These are phyloP conservation scores for Paradisaea rubra DNA, from an alignment of 2,113 vertebrate genomes.

Conservation along the genomic window DNA sequence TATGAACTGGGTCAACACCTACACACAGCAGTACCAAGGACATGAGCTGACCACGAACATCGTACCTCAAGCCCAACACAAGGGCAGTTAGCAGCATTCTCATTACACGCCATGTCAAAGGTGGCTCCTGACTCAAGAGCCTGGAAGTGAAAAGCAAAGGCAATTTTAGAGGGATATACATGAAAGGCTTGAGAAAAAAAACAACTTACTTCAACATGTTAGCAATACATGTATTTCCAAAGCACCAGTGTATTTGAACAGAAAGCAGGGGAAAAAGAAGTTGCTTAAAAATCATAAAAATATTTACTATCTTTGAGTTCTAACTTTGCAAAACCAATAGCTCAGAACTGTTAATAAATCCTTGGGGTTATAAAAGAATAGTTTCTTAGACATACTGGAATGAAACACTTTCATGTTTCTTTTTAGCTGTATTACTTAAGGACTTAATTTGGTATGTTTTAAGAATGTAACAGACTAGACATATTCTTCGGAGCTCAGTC, in stretches of 20 bases:
- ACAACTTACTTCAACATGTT: background rate
- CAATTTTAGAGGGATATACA: background rate
- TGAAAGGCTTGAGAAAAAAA: background rate
- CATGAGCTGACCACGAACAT: accelerated
- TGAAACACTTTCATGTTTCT: background rate
- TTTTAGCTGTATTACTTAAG: background rate
- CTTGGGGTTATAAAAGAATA: background rate
- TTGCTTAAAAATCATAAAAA: background rate
- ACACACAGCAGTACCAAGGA: background rate
- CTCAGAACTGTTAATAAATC: background rate
- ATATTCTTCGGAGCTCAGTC: background rate
- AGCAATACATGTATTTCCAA: background rate
- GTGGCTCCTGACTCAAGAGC: background rate
- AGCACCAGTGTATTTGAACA: background rate
- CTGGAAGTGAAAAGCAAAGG: background rate
- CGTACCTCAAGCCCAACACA: background rate
- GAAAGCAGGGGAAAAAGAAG: background rate
- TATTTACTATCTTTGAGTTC: background rate
- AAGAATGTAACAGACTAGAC: background rate
- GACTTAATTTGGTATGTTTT: background rate
- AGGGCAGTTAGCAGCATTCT: background rate
- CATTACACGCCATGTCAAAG: background rate
- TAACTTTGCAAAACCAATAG: background rate
- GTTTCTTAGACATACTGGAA: background rate
- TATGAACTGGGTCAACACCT: background rate